Percentiles rank a stretch among this genome's conserved stretches.
Evolutionary conservation across 2,797 vertebrate species (phyloP).

Genomic region (Notolabrus celidotus): DNA sequence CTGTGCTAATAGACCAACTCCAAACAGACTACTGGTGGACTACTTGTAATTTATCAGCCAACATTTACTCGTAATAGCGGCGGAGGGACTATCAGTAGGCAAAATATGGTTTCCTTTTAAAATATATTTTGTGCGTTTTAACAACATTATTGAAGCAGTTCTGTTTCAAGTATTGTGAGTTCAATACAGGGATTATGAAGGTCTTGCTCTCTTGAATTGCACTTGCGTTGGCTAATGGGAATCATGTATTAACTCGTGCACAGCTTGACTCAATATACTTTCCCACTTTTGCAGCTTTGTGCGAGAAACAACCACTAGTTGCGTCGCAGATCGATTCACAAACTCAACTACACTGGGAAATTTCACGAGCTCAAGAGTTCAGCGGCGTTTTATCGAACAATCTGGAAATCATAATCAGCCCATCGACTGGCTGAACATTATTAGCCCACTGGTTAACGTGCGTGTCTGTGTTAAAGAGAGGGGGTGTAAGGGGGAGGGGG

Average conservation of each 20-base stretch:
- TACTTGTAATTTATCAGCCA: constrained; percentile 37
- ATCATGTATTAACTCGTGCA: constrained; percentile 42
- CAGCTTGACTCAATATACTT: constrained; percentile 31
- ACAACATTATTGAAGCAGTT: constrained; percentile 6
- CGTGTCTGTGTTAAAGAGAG: constrained; percentile 21
- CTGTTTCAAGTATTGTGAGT: background rate
- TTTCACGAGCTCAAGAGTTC: constrained; percentile 56
- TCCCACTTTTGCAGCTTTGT: constrained; percentile 20
- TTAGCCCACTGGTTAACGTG: constrained; percentile 38
- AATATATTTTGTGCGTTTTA: constrained; percentile 9
- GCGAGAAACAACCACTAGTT: constrained; percentile 62
- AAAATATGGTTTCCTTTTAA: constrained; percentile 16
- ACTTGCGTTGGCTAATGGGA: constrained; percentile 61
- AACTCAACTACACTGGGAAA: constrained; percentile 45
- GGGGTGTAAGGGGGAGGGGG: background rate
- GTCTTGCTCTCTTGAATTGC: constrained; percentile 43
- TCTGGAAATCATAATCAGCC: constrained; percentile 63
- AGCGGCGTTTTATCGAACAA: constrained; percentile 67
- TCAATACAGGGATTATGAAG: constrained; percentile 51
- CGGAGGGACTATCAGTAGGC: background rate
- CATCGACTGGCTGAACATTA: constrained; percentile 56
- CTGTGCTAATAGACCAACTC: constrained; percentile 44
- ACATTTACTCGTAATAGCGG: constrained; percentile 37
- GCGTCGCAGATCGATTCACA: constrained; percentile 63
- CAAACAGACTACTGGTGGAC: constrained; percentile 45